Evolutionary conservation across 2,888 invertebrate genomes (phyloP).

Genomic region (Homarus gammarus): DNA sequence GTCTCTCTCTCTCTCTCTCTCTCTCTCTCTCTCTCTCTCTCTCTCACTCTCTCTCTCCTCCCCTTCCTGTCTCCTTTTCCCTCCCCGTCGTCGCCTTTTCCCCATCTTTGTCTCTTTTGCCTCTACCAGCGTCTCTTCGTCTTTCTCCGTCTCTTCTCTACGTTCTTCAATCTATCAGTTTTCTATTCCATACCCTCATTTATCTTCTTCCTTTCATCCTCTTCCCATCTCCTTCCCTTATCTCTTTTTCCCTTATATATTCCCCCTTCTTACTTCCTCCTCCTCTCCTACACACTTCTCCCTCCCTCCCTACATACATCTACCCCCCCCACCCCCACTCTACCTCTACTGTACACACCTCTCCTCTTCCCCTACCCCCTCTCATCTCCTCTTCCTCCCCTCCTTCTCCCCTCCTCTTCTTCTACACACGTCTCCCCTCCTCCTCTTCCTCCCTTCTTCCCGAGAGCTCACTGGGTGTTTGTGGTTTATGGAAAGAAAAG

Average conservation of each 20-base stretch:
- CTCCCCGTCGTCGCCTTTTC: not conserved
- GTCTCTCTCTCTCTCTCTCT: not conserved
- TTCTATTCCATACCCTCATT: no score
- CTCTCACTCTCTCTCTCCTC: not conserved
- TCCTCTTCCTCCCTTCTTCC: not conserved
- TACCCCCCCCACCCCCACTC: not conserved
- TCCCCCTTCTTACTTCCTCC: not conserved
- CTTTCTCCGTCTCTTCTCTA: not conserved
- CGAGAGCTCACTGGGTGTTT: not conserved
- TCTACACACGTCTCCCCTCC: not conserved
- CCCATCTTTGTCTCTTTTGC: not conserved
- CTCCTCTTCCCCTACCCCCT: not conserved
- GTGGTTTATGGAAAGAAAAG: not conserved
- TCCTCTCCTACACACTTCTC: no score
- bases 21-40: not conserved
- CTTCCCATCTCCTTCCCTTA: slow-evolving; percentile 15
- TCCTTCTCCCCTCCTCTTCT: not conserved
- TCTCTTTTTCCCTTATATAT: not conserved
- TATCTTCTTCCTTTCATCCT: not conserved
- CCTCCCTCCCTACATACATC: not conserved
- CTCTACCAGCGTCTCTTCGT: not conserved
- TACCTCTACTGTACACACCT: no score
- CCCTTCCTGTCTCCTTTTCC: not conserved
- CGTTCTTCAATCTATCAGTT: no score
- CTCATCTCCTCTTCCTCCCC: not conserved